Evolutionary conservation across 2,888 invertebrate species (phyloP), one percentile per base, ranked within the genome.

Genomic region (Drosophila cracens): DNA sequence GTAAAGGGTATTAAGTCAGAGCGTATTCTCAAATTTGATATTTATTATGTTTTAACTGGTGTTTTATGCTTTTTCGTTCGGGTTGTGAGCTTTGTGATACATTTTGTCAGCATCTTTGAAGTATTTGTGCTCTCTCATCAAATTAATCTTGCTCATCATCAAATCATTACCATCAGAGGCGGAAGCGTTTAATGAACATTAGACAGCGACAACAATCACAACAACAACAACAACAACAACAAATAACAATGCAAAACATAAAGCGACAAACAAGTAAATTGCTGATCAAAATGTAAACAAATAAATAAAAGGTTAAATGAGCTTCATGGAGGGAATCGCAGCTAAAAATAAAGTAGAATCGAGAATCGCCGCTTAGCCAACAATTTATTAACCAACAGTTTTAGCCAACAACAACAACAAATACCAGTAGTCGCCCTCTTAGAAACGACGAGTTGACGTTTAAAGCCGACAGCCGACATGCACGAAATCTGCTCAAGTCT

Each of bases 401-500:
- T 36, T 36, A 13, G 34, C 54, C 67, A 68, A 34, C 27, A 65
- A 36, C n/a, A 52, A 43, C 51, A 40, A 33, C 58, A 59, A 69
- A 79, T 62, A 76, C 51, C 77, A 77, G 81, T 70, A 66, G 81
- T 62, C 66, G 48, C 56, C 64, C 77, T 52, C 70, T 61, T 43
- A 27, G 75, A 66, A 64, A 64, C 71, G 71, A 62, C 66, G 56
- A 88, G 65, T 65, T 75, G 87, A 81, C 80, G 77, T 74, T 72
- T 70, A 88, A 88, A 88, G 87, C 87, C 80, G 89, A 85, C 85
- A 85, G 75, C 72, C 71, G 71, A 85, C 89, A 85, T 80, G 84
- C 76, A 73, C 73, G 66, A 81, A 88, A 85, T 88, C 87, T 81
- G 84, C 79, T 84, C 79, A 70, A 57, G 57, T 69, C 65, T 53